Percentiles rank a stretch among this genome's conserved stretches.
These are phyloP conservation scores for Dione juno DNA, from an alignment of 2,888 invertebrate species.

Conservation along the genomic window DNA sequence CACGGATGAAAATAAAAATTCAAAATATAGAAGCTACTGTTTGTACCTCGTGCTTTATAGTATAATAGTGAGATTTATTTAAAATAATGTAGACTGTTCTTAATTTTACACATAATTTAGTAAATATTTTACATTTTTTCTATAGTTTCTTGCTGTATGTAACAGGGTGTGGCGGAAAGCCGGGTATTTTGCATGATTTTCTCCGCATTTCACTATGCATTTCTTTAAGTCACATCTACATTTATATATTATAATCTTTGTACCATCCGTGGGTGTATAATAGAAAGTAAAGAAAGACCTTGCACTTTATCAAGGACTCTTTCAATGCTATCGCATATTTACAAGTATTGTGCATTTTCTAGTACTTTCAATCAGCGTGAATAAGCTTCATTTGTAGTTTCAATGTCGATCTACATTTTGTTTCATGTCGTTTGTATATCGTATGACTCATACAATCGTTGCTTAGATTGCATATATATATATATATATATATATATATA, in stretches of 20 bases:
- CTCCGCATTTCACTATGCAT: too few species aligned
- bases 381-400: constrained; percentile 14
- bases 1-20: too few species aligned
- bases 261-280: constrained; percentile 28
- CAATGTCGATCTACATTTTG: constrained; percentile 14
- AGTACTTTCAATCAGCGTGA: constrained; percentile 29
- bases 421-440: not conserved
- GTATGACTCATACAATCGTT: not conserved
- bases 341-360: constrained; percentile 39
- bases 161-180: too few species aligned
- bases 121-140: too few species aligned
- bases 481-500: too few species aligned
- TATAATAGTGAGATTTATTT: too few species aligned
- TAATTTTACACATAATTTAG: too few species aligned
- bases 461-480: not conserved
- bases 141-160: too few species aligned
- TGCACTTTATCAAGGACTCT: constrained; percentile 40
- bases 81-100: too few species aligned
- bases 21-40: too few species aligned
- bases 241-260: constrained; percentile 26
- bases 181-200: too few species aligned
- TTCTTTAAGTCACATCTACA: constrained; percentile 1
- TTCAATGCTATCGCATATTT: constrained; percentile 37
- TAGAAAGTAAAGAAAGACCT: constrained; percentile 32
- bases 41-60: too few species aligned